A percentile compares a stretch with the other conserved stretches of the same genome.
phyloP scores from a whole-genome alignment of 2,113 vertebrate genomes.

The human (Homo sapiens) region GRCh38 chr17:63426501-63427000 shows the following conservation, averaged over 20 bases:
- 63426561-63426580: conserved; percentile 29
- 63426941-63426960: conserved; percentile 79
- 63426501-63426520: conserved; percentile 82
- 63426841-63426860: conserved; percentile 64
- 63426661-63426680: conserved; percentile 69
- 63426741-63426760: background rate
- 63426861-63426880: conserved; percentile 57
- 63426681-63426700: conserved; percentile 54
- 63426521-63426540: conserved; percentile 82
- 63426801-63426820: conserved; percentile 56
- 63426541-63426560: conserved; percentile 77
- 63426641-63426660: conserved; percentile 76
- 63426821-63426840: conserved; percentile 64
- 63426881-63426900: conserved; percentile 22
- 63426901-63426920: conserved; percentile 61
- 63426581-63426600: conserved; percentile 65
- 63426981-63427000: conserved; percentile 17
- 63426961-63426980: conserved; percentile 38
- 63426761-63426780: conserved; percentile 36
- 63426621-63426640: conserved; percentile 79
- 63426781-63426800: conserved; percentile 51
- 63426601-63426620: conserved; percentile 73
- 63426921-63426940: conserved; percentile 74
- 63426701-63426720: conserved; percentile 56
- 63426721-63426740: background rate